Conservation (phyloP, 2,888 invertebrate genomes). For the Thereva unica region DNA sequence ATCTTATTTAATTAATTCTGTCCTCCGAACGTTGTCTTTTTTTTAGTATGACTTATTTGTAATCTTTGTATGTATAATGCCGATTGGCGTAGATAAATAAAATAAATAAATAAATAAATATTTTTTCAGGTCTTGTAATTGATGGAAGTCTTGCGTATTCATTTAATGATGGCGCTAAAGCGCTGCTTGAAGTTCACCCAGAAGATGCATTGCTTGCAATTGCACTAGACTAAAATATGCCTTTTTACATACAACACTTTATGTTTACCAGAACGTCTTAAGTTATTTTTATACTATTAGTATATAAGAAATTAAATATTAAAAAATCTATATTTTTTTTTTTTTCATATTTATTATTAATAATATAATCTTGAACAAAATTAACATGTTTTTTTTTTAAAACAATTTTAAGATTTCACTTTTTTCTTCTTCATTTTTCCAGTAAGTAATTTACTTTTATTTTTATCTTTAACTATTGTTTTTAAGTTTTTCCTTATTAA, state of each 20-base stretch:
- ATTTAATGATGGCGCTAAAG: conserved; percentile 93
- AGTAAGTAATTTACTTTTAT: conserved; percentile 1
- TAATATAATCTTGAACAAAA: too few species aligned
- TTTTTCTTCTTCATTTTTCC: conserved; percentile 1
- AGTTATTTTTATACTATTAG: background rate
- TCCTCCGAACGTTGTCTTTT: too few species aligned
- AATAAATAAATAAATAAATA: conserved; percentile 13
- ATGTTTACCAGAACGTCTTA: background rate
- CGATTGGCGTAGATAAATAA: too few species aligned
- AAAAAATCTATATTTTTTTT: background rate
- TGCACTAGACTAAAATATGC: conserved; percentile 51
- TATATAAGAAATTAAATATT: background rate
- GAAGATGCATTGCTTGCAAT: conserved; percentile 88
- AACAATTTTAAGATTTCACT: conserved; percentile 8
- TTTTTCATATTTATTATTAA: background rate
- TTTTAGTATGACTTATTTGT: too few species aligned
- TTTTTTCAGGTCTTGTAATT: conserved; percentile 75
- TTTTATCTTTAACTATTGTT: conserved; percentile 7
- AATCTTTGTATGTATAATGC: too few species aligned
- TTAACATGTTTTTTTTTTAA: background rate
- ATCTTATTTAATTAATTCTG: too few species aligned
- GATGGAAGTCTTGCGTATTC: conserved; percentile 93
- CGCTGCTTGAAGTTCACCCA: conserved; percentile 78
- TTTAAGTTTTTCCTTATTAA: conserved; percentile 18
- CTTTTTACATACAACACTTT: background rate